Conservation (phyloP, 2,113 vertebrate genomes). For the Entomyzon cyanotis region DNA sequence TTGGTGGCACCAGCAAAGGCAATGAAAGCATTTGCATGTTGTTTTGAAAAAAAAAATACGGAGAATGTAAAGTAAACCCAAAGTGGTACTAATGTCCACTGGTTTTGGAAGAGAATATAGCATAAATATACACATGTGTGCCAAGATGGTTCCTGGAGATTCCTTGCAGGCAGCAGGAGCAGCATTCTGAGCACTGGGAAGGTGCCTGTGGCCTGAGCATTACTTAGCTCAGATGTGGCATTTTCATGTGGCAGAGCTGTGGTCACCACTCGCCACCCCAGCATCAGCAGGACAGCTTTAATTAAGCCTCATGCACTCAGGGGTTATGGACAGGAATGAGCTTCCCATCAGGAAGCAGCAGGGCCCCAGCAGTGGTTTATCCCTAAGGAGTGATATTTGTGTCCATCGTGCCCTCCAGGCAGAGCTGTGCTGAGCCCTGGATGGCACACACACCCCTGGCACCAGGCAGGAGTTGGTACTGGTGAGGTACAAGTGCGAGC, state of each 20-base stretch:
- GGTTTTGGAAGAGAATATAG: neutral
- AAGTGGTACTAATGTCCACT: neutral
- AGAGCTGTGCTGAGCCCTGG: neutral
- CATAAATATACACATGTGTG: neutral
- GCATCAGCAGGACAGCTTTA: neutral
- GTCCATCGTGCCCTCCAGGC: neutral
- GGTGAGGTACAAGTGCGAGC: fast-evolving
- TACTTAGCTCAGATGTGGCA: neutral
- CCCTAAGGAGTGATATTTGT: fast-evolving
- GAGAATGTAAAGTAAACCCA: neutral
- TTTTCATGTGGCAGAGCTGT: neutral
- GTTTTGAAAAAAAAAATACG: neutral
- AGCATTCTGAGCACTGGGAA: fast-evolving
- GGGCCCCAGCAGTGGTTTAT: neutral
- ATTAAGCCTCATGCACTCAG: neutral
- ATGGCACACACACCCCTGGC: neutral
- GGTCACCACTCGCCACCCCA: fast-evolving
- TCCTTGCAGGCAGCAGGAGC: neutral
- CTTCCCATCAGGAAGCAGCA: neutral
- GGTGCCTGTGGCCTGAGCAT: fast-evolving
- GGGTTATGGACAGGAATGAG: neutral
- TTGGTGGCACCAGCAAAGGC: neutral
- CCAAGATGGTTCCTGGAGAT: neutral
- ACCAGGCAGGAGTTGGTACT: neutral
- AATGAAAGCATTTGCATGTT: neutral